Evolutionary conservation across 2,797 vertebrate species (phyloP).

Genomic region (Crenichthys baileyi): DNA sequence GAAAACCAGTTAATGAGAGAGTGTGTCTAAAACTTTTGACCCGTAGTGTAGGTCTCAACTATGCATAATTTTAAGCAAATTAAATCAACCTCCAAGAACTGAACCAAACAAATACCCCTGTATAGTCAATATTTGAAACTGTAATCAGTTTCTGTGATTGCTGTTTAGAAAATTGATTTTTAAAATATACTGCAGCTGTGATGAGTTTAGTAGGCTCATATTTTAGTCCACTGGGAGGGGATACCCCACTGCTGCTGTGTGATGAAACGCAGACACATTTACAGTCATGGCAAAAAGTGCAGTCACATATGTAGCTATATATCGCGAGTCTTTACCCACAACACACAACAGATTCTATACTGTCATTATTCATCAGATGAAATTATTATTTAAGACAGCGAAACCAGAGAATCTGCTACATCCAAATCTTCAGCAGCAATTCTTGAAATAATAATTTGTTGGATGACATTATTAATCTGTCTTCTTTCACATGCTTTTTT

Average conservation of each 20-base stretch:
- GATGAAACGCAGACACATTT: conserved; percentile 24
- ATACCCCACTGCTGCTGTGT: neutral
- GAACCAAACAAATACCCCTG: conserved; percentile 16
- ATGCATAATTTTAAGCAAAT: conserved; percentile 8
- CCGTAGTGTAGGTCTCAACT: neutral
- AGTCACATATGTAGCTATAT: neutral
- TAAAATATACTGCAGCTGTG: conserved; percentile 8
- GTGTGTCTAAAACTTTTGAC: too few species aligned
- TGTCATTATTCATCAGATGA: neutral
- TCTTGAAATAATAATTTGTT: neutral
- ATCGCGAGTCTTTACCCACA: neutral
- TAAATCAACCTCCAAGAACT: conserved; percentile 15
- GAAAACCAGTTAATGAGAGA: too few species aligned
- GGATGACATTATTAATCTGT: too few species aligned
- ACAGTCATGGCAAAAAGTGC: neutral
- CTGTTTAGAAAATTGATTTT: conserved; percentile 20
- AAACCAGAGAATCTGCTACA: neutral
- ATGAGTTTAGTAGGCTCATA: conserved; percentile 21
- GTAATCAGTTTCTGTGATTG: conserved; percentile 25
- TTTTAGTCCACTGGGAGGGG: conserved; percentile 18
- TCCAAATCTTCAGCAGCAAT: neutral
- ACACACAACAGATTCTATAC: neutral
- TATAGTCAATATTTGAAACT: conserved; percentile 22
- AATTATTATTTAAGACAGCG: neutral
- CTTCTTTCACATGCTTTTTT: neutral